Conservation (phyloP, 2,888 invertebrate species). For the Macrophya annulata region DNA sequence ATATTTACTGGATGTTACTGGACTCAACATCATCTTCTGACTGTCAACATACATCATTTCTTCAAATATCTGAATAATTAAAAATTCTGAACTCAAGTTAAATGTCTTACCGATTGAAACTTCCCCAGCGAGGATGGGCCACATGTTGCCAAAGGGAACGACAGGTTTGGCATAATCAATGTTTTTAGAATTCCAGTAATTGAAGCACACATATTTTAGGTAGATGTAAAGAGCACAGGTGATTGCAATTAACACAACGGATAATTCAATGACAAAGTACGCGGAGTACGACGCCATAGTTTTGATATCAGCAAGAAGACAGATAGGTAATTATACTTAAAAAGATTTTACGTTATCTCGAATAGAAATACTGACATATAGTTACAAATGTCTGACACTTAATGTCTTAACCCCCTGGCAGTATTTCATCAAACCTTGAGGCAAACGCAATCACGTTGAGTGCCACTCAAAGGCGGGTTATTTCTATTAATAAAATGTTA, state of each 20-base stretch:
- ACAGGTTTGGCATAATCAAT: conserved; percentile 24
- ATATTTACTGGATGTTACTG: neutral
- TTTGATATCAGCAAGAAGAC: neutral
- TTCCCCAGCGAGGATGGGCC: neutral
- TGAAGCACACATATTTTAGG: neutral
- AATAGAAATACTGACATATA: too few relatives aligned
- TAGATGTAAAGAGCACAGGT: conserved; percentile 4
- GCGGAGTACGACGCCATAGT: neutral
- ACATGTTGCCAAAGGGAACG: conserved; percentile 19
- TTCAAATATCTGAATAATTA: neutral
- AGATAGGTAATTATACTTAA: neutral
- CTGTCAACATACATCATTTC: too few relatives aligned
- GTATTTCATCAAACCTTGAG: neutral
- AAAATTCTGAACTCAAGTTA: neutral
- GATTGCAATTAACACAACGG: neutral
- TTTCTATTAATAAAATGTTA: neutral
- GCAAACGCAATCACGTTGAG: neutral
- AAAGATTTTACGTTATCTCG: neutral
- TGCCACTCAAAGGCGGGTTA: neutral
- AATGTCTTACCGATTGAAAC: neutral
- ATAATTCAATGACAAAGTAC: neutral
- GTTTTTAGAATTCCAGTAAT: conserved; percentile 15
- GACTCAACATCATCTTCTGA: too few relatives aligned
- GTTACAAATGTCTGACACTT: too few relatives aligned
- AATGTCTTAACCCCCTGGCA: neutral